A percentile compares a stretch with the other conserved stretches of the same genome.
These are phyloP conservation scores for Sardina pilchardus DNA, from an alignment of 2,113 vertebrate genomes.

Conservation along the genomic window DNA sequence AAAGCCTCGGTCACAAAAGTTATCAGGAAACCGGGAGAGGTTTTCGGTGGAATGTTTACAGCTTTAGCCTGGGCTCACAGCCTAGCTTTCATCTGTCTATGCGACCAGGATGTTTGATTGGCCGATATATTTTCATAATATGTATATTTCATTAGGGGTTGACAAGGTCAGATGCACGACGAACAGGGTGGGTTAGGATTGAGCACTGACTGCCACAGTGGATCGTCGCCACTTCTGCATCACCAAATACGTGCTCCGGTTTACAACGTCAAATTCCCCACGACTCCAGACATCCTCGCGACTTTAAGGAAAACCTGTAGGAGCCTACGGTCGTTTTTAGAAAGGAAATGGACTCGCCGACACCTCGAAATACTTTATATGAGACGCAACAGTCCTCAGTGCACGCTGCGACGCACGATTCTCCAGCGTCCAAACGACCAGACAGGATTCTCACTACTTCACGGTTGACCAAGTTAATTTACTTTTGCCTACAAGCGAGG, in stretches of 20 bases:
- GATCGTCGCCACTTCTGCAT: not conserved
- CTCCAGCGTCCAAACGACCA: not conserved
- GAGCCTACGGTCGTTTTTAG: not conserved
- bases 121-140: not conserved
- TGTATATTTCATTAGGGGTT: slow-evolving; percentile 1
- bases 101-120: not conserved
- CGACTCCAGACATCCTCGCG: slow-evolving; percentile 3
- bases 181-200: not conserved
- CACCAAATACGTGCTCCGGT: slow-evolving; percentile 9
- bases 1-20: not conserved
- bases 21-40: not conserved
- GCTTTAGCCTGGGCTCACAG: not conserved
- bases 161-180: not conserved
- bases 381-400: not conserved
- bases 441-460: slow-evolving; percentile 12
- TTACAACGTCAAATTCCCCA: slow-evolving; percentile 11
- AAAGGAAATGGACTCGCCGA: slow-evolving; percentile 4
- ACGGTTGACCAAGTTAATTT: slow-evolving; percentile 8
- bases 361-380: slow-evolving; percentile 1
- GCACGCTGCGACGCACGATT: not conserved
- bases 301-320: slow-evolving; percentile 10
- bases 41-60: not conserved
- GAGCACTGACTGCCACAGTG: not conserved
- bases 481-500: slow-evolving; percentile 1
- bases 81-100: not conserved